A percentile compares a stretch with the other conserved stretches of the same genome.
phyloP scores from a whole-genome alignment of 2,888 invertebrate genomes.

The Dimorphilus gyrociliatus region DNA sequence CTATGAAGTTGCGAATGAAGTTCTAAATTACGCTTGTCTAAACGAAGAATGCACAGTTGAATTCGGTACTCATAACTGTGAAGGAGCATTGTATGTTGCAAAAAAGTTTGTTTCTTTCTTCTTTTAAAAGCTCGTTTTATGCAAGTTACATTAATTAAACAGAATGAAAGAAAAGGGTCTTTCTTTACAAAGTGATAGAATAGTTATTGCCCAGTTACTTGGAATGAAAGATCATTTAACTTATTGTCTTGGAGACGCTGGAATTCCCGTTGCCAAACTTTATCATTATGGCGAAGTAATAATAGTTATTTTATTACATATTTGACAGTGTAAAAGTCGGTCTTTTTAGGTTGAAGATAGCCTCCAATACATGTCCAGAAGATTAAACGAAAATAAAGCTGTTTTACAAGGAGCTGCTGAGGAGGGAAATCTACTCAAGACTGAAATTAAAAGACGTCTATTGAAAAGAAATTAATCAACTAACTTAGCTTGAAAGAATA shows the following conservation, averaged over 20 bases:
- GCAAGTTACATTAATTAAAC: slow-evolving; percentile 3
- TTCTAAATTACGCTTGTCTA: slow-evolving; percentile 17
- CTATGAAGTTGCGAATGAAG: slow-evolving; percentile 20
- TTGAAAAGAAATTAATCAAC: too few relatives aligned
- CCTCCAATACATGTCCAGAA: too few relatives aligned
- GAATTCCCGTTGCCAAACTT: slow-evolving; percentile 9
- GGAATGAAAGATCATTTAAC: slow-evolving; percentile 34
- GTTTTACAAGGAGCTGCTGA: too few relatives aligned
- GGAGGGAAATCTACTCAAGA: too few relatives aligned
- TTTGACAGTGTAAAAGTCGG: too few relatives aligned
- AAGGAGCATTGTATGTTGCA: not conserved
- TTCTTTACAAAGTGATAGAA: slow-evolving; percentile 11
- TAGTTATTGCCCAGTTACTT: slow-evolving; percentile 40
- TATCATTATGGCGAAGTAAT: slow-evolving; percentile 13
- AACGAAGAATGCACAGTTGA: slow-evolving; percentile 19
- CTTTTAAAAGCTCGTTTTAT: not conserved
- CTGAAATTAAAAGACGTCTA: too few relatives aligned
- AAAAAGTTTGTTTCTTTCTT: not conserved
- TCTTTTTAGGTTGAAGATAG: too few relatives aligned
- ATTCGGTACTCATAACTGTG: slow-evolving; percentile 39
- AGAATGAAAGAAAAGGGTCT: slow-evolving; percentile 25
- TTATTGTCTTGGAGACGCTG: slow-evolving; percentile 7
- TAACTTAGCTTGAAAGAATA: too few relatives aligned
- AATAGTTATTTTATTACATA: too few relatives aligned
- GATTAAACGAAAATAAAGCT: too few relatives aligned